These are phyloP conservation scores for Tokudaia tokunoshimensis DNA, from an alignment of 2,797 vertebrate species.

Conservation along the genomic window DNA sequence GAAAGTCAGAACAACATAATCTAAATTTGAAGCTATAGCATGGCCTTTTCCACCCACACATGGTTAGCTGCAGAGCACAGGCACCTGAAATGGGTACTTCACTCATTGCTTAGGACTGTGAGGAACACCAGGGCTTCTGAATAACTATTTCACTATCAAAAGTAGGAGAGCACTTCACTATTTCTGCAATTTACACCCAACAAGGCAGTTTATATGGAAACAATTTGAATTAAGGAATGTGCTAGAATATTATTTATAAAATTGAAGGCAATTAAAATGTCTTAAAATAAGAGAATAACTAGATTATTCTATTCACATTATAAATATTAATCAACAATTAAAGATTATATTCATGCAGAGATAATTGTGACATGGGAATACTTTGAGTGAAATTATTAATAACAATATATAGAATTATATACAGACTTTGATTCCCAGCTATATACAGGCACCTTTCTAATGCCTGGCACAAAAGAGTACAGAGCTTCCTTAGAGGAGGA, in stretches of 20 bases:
- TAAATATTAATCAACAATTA: not conserved
- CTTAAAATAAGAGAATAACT: slow-evolving; percentile 9
- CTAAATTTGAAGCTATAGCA: not conserved
- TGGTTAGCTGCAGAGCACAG: not conserved
- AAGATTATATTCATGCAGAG: not conserved
- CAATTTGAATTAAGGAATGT: slow-evolving; percentile 6
- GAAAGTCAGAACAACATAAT: not conserved
- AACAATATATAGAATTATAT: not conserved
- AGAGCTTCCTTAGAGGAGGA: not conserved
- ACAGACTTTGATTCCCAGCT: not conserved
- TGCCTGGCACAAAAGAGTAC: not conserved
- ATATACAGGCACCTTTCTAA: not conserved
- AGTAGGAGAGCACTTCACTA: not conserved
- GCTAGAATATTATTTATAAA: slow-evolving; percentile 7
- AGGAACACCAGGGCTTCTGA: not conserved
- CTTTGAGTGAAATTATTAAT: not conserved
- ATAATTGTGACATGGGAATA: not conserved
- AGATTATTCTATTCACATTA: not conserved
- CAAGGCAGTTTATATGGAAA: slow-evolving; percentile 45
- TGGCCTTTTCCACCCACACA: not conserved
- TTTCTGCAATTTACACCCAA: slow-evolving; percentile 32
- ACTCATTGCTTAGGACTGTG: not conserved
- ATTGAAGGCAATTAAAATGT: not conserved
- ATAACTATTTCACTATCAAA: slow-evolving; percentile 16
- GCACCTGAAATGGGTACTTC: not conserved